Evolutionary conservation across 2,113 vertebrate genomes (phyloP).

Genomic region (Anoura caudifer): DNA sequence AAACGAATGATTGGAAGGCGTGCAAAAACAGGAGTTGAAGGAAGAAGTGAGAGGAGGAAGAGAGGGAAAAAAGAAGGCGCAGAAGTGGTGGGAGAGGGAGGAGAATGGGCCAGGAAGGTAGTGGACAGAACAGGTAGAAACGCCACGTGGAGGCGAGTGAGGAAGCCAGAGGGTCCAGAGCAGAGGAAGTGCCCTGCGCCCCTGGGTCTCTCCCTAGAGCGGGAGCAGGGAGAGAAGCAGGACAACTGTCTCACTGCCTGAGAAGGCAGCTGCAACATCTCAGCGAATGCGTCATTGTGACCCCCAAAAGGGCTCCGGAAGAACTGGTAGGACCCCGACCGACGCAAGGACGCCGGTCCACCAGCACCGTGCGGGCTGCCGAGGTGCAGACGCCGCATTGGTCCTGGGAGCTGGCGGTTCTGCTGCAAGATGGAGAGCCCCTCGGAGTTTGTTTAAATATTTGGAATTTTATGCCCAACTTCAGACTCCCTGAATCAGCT

Average conservation of each 20-base stretch:
- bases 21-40: fast-evolving
- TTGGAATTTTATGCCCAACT: not conserved
- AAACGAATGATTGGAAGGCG: fast-evolving
- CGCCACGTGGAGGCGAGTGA: fast-evolving
- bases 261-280: not conserved
- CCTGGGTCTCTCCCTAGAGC: fast-evolving
- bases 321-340: fast-evolving
- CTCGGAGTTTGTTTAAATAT: not conserved
- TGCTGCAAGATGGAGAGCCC: not conserved
- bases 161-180: not conserved
- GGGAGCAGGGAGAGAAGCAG: no score
- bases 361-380: fast-evolving
- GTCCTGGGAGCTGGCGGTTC: not conserved
- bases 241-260: fast-evolving
- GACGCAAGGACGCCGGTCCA: fast-evolving
- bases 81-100: not conserved
- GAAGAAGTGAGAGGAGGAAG: not conserved
- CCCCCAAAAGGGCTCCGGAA: fast-evolving
- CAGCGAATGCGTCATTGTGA: fast-evolving
- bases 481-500: not conserved
- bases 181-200: fast-evolving
- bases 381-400: fast-evolving
- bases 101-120: fast-evolving
- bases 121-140: not conserved
- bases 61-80: not conserved